phyloP scores from a whole-genome alignment of 2,888 invertebrate genomes.

The Euphydryas editha region DNA sequence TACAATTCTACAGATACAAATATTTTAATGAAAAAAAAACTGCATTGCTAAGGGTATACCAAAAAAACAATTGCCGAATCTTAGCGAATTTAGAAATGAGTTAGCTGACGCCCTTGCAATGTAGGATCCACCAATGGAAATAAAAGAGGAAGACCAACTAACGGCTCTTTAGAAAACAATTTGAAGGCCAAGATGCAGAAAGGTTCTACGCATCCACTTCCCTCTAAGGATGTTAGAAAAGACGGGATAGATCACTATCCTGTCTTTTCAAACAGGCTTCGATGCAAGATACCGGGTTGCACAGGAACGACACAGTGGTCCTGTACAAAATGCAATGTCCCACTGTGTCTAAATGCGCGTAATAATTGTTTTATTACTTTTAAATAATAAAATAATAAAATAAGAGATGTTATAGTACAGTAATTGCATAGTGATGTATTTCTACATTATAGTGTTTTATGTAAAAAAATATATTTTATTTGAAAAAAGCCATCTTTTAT shows the following conservation, averaged over 20 bases:
- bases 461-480: too few species aligned
- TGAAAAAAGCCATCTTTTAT: too few species aligned
- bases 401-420: too few species aligned
- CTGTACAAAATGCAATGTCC: too few species aligned
- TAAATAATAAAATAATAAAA: too few species aligned
- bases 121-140: slow-evolving; percentile 26
- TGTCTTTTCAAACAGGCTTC: slow-evolving; percentile 45
- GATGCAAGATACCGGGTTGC: background rate
- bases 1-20: too few species aligned
- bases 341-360: too few species aligned
- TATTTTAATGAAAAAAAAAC: slow-evolving; percentile 37
- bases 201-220: slow-evolving; percentile 44
- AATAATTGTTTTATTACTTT: too few species aligned
- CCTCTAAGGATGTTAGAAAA: slow-evolving; percentile 48
- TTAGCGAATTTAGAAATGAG: slow-evolving; percentile 32
- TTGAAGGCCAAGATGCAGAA: slow-evolving; percentile 46
- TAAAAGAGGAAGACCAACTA: slow-evolving; percentile 44
- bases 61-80: slow-evolving; percentile 34
- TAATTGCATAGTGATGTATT: too few species aligned
- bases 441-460: too few species aligned
- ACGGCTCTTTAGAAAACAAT: slow-evolving; percentile 42
- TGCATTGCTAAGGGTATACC: too few species aligned
- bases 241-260: slow-evolving; percentile 52
- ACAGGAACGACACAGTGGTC: too few species aligned
- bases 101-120: slow-evolving; percentile 35